Base-by-base conservation (phyloP, 2,797 vertebrate species). In the Halcyon leucocephala region DNA sequence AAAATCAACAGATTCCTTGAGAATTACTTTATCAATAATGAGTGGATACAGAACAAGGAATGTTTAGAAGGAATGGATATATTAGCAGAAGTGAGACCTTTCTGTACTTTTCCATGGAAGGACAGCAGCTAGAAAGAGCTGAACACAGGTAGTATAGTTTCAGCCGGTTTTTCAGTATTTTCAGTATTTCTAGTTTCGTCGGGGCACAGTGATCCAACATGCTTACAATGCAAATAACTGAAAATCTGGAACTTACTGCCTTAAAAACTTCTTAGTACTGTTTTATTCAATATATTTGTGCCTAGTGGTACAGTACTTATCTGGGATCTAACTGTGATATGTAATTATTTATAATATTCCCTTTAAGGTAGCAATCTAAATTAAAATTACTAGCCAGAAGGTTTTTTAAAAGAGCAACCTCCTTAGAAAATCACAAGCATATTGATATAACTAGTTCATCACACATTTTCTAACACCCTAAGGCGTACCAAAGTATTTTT, bases 311-410 rank as follows among this genome's bases (percentile, higher is more conserved):
- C n/a, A 80, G 55, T 28, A 81, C 62, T 96, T 96, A 93, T 86
- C 64, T 89, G 51, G 35, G 54, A 94, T 95, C 91, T 96, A 93
- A 78, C 84, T 86, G 76, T 94, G 94, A 95, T 94, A 77, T 95
- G 92, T 94, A 97, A 96, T 95, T 94, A 95, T 96, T 97, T 95
- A 95, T 95, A 94, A 95, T 95, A 92, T 83, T 93, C 85, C 85
- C 93, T 95, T 86, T 91, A 95, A 97, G 89, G 91, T 91, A 96
- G 46, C 39, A 96, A 90, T 95, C 89, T 92, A 96, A 97, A 93
- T 96, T 95, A 88, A 96, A 96, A 95, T 95, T 85, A 86, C 82
- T 96, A 95, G 88, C 93, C 86, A 66, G 92, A 84, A 96, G 94
- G 84, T n/a, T 96, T 96, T 91, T 83, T 83, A 74, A 89, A 91